phyloP scores from a whole-genome alignment of 2,113 vertebrate species.

The Semicossyphus pulcher region DNA sequence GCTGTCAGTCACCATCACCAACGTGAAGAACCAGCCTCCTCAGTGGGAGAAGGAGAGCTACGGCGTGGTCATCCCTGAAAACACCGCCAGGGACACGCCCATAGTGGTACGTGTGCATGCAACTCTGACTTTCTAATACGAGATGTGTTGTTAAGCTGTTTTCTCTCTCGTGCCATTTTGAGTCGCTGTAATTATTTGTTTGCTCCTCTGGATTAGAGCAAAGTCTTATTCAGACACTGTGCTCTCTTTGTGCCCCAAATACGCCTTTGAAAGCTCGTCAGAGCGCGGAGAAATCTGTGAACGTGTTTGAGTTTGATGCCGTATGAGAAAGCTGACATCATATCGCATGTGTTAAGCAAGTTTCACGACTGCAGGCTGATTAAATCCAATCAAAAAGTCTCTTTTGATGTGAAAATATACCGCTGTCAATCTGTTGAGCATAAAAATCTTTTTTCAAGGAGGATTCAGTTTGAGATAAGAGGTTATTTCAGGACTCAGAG shows the following conservation, averaged over 20 bases:
- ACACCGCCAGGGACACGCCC: constrained; percentile 83
- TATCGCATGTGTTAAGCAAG: constrained; percentile 36
- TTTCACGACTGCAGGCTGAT: constrained; percentile 50
- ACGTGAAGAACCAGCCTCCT: constrained; percentile 89
- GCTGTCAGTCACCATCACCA: constrained; percentile 87
- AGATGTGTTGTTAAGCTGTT: not conserved
- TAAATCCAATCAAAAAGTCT: constrained; percentile 57
- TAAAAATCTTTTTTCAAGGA: constrained; percentile 24
- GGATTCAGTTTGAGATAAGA: constrained; percentile 26
- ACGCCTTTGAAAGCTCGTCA: constrained; percentile 24
- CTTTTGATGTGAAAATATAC: constrained; percentile 64
- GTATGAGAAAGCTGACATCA: constrained; percentile 43
- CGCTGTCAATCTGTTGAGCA: constrained; percentile 36
- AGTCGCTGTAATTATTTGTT: constrained; percentile 10
- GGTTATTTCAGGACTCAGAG: constrained; percentile 29
- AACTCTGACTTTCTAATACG: not conserved
- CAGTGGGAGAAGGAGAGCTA: constrained; percentile 89
- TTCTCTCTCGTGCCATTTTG: not conserved
- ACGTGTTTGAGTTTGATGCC: constrained; percentile 40
- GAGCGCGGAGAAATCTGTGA: not conserved
- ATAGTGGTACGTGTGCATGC: constrained; percentile 75
- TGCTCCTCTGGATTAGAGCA: not conserved
- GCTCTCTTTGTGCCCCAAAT: constrained; percentile 31
- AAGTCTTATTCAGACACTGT: not conserved
- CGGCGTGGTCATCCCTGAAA: constrained; percentile 87